Evolutionary conservation across 2,888 invertebrate genomes (phyloP).

Genomic region (Labia minor): DNA sequence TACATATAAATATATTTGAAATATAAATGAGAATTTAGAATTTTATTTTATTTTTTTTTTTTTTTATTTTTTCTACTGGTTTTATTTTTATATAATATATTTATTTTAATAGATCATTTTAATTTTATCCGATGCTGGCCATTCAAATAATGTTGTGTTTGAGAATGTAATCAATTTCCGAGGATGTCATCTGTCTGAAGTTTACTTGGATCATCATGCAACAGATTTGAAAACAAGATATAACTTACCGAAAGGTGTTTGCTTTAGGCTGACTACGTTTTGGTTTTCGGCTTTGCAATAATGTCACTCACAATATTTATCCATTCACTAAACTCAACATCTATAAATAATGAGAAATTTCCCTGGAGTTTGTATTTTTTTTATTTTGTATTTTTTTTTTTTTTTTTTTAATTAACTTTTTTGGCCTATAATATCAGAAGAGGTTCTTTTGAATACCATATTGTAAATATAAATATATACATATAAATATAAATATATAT

Average conservation of each 20-base stretch:
- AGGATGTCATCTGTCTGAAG: neutral
- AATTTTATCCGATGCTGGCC: neutral
- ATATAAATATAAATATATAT: no score
- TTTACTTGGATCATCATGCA: constrained; percentile 2
- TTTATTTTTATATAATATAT: neutral
- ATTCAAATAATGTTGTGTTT: neutral
- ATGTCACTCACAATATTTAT: constrained; percentile 2
- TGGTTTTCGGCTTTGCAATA: neutral
- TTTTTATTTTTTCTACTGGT: no score
- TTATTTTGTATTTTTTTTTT: no score
- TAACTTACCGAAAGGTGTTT: constrained; percentile 1
- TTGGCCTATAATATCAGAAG: no score
- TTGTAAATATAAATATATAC: no score
- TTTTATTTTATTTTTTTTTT: no score
- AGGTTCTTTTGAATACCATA: no score
- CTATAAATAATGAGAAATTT: no score
- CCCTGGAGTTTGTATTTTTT: no score
- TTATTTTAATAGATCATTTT: neutral
- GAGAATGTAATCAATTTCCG: neutral
- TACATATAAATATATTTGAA: neutral
- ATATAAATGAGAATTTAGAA: neutral
- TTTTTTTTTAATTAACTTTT: no score
- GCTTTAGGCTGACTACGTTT: neutral
- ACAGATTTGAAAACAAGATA: constrained; percentile 4
- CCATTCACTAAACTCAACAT: neutral